Conservation (phyloP, 2,113 vertebrate genomes). For the Hemiprocne comata region DNA sequence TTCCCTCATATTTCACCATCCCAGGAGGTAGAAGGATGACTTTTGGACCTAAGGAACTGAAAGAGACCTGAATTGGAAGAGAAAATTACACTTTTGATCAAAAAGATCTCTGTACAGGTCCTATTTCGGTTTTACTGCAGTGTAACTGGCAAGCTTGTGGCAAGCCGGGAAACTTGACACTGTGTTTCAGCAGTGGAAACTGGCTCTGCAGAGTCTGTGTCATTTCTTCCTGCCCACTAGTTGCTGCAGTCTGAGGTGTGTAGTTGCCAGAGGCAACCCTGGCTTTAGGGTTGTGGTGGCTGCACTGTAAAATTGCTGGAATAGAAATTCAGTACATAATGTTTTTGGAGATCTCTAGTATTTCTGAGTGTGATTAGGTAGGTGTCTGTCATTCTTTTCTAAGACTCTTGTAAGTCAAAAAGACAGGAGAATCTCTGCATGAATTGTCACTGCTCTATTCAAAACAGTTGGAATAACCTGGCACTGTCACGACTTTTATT, state of each 20-base stretch:
- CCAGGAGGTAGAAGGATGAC: not conserved
- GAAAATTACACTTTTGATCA: not conserved
- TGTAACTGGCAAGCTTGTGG: not conserved
- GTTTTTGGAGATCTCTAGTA: not conserved
- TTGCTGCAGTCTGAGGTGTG: not conserved
- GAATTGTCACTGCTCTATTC: not conserved
- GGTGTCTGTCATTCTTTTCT: not conserved
- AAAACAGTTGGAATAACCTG: not conserved
- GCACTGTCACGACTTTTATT: not conserved
- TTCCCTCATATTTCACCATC: not conserved
- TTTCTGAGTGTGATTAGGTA: not conserved
- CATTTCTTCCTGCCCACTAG: not conserved
- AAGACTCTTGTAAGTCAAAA: not conserved
- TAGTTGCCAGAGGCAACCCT: not conserved
- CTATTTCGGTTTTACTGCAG: not conserved
- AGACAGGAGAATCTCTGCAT: not conserved
- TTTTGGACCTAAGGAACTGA: not conserved
- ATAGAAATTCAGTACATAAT: not conserved
- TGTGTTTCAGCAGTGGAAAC: not conserved
- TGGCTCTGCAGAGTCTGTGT: constrained; percentile 5
- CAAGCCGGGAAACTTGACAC: not conserved
- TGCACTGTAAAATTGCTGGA: not conserved
- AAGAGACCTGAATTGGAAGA: not conserved
- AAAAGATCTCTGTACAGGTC: not conserved
- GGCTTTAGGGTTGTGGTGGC: not conserved